Conservation (phyloP, 1,140 invertebrate genomes). For the Hylaeus volcanicus region DNA sequence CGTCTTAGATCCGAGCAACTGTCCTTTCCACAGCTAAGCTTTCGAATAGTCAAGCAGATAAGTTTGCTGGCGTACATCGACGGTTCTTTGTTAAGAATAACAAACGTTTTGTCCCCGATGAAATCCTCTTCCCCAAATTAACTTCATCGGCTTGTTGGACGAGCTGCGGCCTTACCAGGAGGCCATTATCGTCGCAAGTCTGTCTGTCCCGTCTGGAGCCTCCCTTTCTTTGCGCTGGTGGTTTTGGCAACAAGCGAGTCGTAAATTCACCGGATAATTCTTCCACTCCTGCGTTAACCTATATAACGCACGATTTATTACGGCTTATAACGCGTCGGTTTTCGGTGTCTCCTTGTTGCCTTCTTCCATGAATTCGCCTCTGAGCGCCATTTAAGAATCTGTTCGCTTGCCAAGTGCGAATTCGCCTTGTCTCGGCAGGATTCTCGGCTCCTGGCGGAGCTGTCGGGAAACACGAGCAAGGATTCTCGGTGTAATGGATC, state of each 20-base stretch:
- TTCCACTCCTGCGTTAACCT: constrained; percentile 55
- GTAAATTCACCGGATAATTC: constrained; percentile 67
- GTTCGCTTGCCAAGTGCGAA: constrained; percentile 49
- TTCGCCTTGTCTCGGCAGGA: constrained; percentile 2
- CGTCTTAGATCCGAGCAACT: too few relatives aligned
- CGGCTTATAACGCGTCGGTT: constrained; percentile 52
- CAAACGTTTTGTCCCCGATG: constrained; percentile 53
- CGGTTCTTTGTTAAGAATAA: constrained; percentile 59
- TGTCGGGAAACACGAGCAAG: neutral
- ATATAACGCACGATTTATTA: constrained; percentile 63
- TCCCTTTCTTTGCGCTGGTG: constrained; percentile 51
- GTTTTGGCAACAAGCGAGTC: constrained; percentile 66
- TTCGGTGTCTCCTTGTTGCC: constrained; percentile 29
- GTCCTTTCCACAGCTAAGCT: neutral
- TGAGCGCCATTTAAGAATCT: constrained; percentile 34
- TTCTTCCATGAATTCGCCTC: constrained; percentile 19
- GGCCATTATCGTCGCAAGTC: constrained; percentile 61
- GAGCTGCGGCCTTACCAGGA: constrained; percentile 2
- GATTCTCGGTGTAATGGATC: constrained; percentile 1
- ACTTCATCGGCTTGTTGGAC: constrained; percentile 50
- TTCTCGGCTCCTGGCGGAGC: neutral
- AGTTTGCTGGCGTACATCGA: neutral
- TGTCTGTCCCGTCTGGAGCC: constrained; percentile 20
- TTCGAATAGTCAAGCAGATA: neutral
- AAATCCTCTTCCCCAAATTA: constrained; percentile 69